These are phyloP conservation scores for Neoarius graeffei DNA, from an alignment of 2,113 vertebrate genomes.

Conservation along the genomic window DNA sequence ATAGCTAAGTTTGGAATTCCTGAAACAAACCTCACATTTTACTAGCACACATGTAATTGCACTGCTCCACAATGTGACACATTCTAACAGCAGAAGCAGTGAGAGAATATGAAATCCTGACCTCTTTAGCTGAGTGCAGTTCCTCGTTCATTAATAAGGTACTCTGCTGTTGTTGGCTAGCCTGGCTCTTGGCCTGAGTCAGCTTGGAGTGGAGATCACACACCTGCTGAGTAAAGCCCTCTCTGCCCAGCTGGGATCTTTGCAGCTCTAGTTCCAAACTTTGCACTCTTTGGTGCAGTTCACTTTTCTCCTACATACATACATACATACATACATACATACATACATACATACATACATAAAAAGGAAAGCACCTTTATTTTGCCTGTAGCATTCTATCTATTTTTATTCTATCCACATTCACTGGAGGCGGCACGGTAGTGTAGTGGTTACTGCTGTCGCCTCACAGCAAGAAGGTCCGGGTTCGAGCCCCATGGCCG, in stretches of 20 bases:
- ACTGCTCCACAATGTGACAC: not conserved
- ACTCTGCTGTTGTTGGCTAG: conserved; percentile 60
- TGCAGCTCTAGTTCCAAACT: conserved; percentile 59
- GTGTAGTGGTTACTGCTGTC: too few relatives aligned
- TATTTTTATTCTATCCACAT: not conserved
- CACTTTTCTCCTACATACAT: conserved; percentile 66
- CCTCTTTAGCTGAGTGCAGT: conserved; percentile 57
- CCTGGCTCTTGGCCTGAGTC: conserved; percentile 46
- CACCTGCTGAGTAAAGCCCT: conserved; percentile 58
- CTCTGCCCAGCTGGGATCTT: conserved; percentile 43
- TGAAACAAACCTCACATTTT: not conserved
- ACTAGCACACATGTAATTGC: not conserved
- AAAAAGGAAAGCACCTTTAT: not conserved
- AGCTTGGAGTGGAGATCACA: conserved; percentile 55
- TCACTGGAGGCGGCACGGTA: too few relatives aligned
- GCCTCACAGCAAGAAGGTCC: too few relatives aligned
- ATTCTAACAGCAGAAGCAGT: not conserved
- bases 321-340: too few relatives aligned
- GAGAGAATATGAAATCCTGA: conserved; percentile 14
- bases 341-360: too few relatives aligned
- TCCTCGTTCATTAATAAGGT: conserved; percentile 58
- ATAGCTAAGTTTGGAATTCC: not conserved
- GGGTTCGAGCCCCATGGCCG: too few relatives aligned
- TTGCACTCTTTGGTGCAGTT: conserved; percentile 59
- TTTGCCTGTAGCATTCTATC: not conserved